Evolutionary conservation across 2,888 invertebrate species (phyloP).

Genomic region (Phengaris arion): DNA sequence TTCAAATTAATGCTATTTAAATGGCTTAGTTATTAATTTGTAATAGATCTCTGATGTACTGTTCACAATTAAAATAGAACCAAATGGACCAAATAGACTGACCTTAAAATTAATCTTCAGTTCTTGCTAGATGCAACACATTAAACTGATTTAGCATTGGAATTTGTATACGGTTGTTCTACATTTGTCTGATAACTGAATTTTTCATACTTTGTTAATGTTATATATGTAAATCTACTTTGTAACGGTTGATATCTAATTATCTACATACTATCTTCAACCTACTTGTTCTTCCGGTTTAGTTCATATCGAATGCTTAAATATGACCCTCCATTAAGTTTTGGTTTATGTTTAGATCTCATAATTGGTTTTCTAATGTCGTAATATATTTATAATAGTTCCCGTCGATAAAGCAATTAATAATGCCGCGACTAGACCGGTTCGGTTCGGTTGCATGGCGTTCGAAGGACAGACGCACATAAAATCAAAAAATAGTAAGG

Average conservation of each 20-base stretch:
- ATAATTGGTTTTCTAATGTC: constrained; percentile 34
- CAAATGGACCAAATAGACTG: too few relatives aligned
- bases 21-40: too few relatives aligned
- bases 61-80: too few relatives aligned
- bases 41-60: too few relatives aligned
- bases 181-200: neutral
- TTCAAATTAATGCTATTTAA: too few relatives aligned
- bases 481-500: constrained; percentile 28
- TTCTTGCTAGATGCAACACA: too few relatives aligned
- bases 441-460: constrained; percentile 37
- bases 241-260: neutral
- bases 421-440: constrained; percentile 40
- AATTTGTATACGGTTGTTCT: neutral
- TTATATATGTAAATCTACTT: neutral
- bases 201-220: neutral
- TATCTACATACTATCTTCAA: constrained; percentile 45
- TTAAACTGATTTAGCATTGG: too few relatives aligned
- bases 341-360: constrained; percentile 16
- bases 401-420: constrained; percentile 58
- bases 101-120: too few relatives aligned
- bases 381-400: constrained; percentile 43
- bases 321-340: constrained; percentile 15
- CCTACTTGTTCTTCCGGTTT: constrained; percentile 34
- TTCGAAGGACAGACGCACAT: constrained; percentile 64
- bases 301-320: constrained; percentile 17